These are phyloP conservation scores for Athene cunicularia DNA, from an alignment of 2,113 vertebrate species.

Conservation along the genomic window DNA sequence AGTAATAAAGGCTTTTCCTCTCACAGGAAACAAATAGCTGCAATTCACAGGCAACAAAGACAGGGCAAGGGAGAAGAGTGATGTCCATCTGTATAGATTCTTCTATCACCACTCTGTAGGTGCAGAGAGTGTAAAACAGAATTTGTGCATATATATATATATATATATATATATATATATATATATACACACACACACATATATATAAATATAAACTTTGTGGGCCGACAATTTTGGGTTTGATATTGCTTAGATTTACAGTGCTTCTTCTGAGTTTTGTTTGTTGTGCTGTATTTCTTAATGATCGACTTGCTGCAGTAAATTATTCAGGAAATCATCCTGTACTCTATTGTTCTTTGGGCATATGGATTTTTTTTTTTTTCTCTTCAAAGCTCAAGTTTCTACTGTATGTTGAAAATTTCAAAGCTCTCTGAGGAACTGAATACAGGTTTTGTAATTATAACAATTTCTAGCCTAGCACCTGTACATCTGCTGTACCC, in stretches of 20 bases:
- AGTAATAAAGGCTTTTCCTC: background rate
- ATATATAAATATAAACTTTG: background rate
- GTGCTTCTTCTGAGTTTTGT: constrained; percentile 11
- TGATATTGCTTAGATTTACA: constrained; percentile 43
- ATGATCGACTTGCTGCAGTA: constrained; percentile 63
- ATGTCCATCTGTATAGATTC: background rate
- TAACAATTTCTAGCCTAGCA: constrained; percentile 66
- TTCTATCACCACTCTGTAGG: background rate
- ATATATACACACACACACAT: too few species aligned
- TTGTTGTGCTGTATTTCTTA: constrained; percentile 34
- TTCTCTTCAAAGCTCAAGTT: constrained; percentile 47
- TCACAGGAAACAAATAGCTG: background rate
- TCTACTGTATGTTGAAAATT: constrained; percentile 61
- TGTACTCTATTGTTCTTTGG: constrained; percentile 51
- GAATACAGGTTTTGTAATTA: constrained; percentile 69
- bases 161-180: background rate
- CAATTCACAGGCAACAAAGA: background rate
- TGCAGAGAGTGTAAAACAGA: background rate
- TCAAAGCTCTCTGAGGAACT: constrained; percentile 60
- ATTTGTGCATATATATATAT: background rate
- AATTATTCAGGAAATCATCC: constrained; percentile 71
- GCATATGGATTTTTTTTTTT: constrained; percentile 51
- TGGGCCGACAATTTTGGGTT: background rate
- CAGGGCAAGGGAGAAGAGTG: background rate
- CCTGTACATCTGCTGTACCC: constrained; percentile 62